A percentile compares a stretch with the other conserved stretches of the same genome.
phyloP scores from a whole-genome alignment of 2,797 vertebrate genomes.

The Danio tinwini region DNA sequence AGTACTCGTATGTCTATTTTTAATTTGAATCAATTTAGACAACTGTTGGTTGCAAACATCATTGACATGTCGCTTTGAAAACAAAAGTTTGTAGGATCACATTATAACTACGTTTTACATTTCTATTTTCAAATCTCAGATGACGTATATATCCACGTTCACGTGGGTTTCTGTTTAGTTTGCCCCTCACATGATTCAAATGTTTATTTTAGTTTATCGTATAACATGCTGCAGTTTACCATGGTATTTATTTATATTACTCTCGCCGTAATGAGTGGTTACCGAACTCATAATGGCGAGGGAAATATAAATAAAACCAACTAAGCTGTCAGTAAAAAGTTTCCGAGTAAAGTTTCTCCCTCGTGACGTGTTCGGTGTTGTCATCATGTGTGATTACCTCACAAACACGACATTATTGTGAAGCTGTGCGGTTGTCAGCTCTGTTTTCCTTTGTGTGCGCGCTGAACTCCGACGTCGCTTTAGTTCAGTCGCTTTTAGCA shows the following conservation, averaged over 20 bases:
- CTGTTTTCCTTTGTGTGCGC: slow-evolving; percentile 8
- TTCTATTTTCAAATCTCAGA: background rate
- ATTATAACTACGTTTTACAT: background rate
- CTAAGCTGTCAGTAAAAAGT: background rate
- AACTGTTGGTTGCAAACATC: background rate
- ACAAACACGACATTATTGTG: background rate
- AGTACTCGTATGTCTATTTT: too few relatives aligned
- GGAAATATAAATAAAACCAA: too few relatives aligned
- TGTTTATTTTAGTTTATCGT: too few relatives aligned
- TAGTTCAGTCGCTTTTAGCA: background rate
- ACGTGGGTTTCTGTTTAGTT: background rate
- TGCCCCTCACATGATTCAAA: too few relatives aligned
- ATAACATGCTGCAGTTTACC: too few relatives aligned
- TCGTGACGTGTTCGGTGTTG: background rate
- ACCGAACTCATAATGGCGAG: too few relatives aligned
- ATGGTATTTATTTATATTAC: too few relatives aligned
- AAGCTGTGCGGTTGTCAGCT: too few relatives aligned
- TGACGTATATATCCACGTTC: background rate
- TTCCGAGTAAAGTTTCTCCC: background rate
- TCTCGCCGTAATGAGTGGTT: too few relatives aligned
- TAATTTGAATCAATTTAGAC: background rate
- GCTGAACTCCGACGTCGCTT: background rate
- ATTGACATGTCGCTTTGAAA: background rate
- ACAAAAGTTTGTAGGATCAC: too few relatives aligned
- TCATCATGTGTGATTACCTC: background rate